Percentiles rank a stretch among this genome's conserved stretches.
Conservation (phyloP, 2,797 vertebrate genomes). For the Potorous gilbertii region DNA sequence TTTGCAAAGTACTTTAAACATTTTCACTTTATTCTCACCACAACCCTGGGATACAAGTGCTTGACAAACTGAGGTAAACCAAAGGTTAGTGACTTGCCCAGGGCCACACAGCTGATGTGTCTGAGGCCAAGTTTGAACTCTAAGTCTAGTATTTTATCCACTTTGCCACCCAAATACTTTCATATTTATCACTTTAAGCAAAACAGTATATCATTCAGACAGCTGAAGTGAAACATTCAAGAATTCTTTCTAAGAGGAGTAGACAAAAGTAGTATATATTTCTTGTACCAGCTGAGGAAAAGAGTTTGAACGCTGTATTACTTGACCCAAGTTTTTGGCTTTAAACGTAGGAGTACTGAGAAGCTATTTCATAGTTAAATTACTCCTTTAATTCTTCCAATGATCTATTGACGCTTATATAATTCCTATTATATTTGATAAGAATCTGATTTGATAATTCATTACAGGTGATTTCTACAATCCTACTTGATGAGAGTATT, state of each 20-base stretch:
- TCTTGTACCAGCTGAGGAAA: too few relatives aligned
- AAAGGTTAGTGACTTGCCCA: not conserved
- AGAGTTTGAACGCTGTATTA: not conserved
- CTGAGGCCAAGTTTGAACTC: not conserved
- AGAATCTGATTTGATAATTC: not conserved
- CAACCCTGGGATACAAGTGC: not conserved
- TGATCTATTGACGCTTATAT: not conserved
- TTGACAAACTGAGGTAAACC: not conserved
- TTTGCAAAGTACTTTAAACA: not conserved
- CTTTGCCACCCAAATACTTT: not conserved
- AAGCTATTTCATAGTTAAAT: not conserved
- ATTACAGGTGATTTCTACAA: not conserved
- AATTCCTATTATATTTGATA: not conserved
- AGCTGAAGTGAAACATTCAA: not conserved
- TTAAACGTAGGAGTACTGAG: not conserved
- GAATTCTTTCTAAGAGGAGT: not conserved
- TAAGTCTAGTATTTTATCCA: not conserved
- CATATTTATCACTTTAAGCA: not conserved
- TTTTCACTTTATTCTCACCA: not conserved
- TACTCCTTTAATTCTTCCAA: not conserved
- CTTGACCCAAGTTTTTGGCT: not conserved
- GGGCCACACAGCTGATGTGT: not conserved
- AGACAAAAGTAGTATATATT: not conserved
- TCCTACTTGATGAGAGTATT: not conserved
- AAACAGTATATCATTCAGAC: not conserved